Evolutionary conservation across 2,113 vertebrate genomes (phyloP), one percentile per base, ranked within the genome.

Genomic region (Burhinus oedicnemus): DNA sequence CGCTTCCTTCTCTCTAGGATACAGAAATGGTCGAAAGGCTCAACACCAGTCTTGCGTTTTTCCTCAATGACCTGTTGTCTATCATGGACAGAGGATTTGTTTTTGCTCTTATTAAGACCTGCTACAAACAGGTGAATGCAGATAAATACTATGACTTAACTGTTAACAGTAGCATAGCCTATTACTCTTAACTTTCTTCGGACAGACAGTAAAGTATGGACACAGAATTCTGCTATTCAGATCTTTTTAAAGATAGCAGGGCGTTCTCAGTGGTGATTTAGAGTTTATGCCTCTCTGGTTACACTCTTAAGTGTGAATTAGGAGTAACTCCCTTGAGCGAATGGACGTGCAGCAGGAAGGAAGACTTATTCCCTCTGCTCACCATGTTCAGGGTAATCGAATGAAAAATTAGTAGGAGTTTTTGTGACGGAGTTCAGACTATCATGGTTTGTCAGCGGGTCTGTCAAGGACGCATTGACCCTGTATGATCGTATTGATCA

Each of bases 31-130:
- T 99, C 65, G 99, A 99, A 95, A 99, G 99, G 92, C 98, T 99
- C 22, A 99, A 99, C 97, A 99, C 98, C 21, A 99, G 99, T 68
- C 98, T 99, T 60, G 99, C 99, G 0, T 99, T 99, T 97, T 99
- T 99, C 94, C 99, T 99, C 91, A 99, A 99, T 80, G 99, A 99
- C 96, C 96, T 99, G 62, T 98, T 99, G 87, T 99, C 99, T 70
- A 98, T 99, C 94, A 99, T 99, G 99, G 99, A 99, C 97, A 98
- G 99, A 97, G 99, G 99, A 71, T 99, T 99, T 96, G 99, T 99
- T 94, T 99, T 99, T 94, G 94, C 68, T 45, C 99, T 99, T 65
- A 97, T 99, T 95, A 99, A 99, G 95, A 98, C 98, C 60, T 99
- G 98, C 97, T 99, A 99, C 98, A 99, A 99, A 98, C 99, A 99